Evolutionary conservation across 2,888 invertebrate species (phyloP), one percentile per base, ranked within the genome.

Genomic region (Melanostoma scalare): DNA sequence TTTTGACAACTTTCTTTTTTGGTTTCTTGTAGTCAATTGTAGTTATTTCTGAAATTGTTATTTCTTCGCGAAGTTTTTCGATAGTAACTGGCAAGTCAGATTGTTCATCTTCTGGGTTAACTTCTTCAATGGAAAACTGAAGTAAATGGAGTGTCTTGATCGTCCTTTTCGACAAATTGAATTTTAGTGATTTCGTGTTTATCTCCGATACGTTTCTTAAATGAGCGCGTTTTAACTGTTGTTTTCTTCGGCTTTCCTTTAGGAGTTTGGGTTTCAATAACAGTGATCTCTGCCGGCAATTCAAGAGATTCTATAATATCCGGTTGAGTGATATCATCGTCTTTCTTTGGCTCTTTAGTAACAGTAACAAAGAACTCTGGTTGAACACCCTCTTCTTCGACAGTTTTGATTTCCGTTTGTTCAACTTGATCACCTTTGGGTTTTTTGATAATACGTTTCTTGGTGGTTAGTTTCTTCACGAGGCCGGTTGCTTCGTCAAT

Each of bases 381-480:
- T 72, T 91, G 88, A 68, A 89, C 88, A 8, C 90, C 91, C 74
- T 92, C 92, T 86, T 91, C 89, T 86, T 90, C 90, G 46, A 92
- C 88, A 30, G 92, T 92, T 61, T 90, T 88, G 60, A 92, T 92
- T 89, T 92, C 91, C 0, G 92, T 92, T 9, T 92, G 87, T 86
- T 93, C 92, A 50, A 91, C 89, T 86, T 89, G 91, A 52, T 89
- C 87, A 61, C 90, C 92, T 82, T 91, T 86, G 0, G 89, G 90
- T 86, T 92, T 92, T 73, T 89, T 92, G 46, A 92, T 89, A 0
- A 90, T 87, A 36, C 92, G 89, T 63, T 90, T 92, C 65, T 91
- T 92, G 9, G 89, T 89, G 38, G 89, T 89, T 61, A 90, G 87
- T 86, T 90, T 87, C 86, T 91, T 88, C 60, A 86, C 72, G 36